Conservation (phyloP, 2,797 vertebrate species). For the Decapterus maruadsi region DNA sequence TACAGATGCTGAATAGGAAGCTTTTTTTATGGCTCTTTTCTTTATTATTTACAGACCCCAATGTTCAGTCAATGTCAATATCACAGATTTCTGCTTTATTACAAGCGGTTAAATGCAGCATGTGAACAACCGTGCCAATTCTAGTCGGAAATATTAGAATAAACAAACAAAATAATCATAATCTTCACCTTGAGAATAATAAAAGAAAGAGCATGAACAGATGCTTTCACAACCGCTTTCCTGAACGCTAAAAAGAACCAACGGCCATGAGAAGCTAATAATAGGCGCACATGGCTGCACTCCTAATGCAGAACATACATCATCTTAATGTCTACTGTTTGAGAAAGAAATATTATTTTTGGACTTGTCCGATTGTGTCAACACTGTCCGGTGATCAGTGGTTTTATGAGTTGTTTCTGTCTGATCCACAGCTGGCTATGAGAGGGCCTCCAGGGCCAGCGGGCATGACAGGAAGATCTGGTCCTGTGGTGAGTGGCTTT, state of each 20-base stretch:
- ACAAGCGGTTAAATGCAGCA: neutral
- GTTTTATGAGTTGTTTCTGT: slow-evolving; percentile 53
- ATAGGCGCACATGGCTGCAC: neutral
- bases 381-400: slow-evolving; percentile 19
- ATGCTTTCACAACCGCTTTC: neutral
- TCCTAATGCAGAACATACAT: neutral
- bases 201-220: neutral
- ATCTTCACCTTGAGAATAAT: neutral
- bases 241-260: neutral
- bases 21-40: slow-evolving; percentile 15
- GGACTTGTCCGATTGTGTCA: neutral
- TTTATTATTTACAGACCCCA: neutral
- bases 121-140: neutral
- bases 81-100: slow-evolving; percentile 3
- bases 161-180: neutral
- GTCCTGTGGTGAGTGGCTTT: slow-evolving; percentile 92
- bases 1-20: neutral
- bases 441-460: slow-evolving; percentile 93
- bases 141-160: neutral
- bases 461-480: slow-evolving; percentile 94
- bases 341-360: neutral
- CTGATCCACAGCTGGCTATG: slow-evolving; percentile 90
- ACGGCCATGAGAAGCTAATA: neutral
- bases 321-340: neutral
- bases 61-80: neutral